Percentiles rank a stretch among this genome's conserved stretches.
phyloP scores from a whole-genome alignment of 1,140 invertebrate genomes.

The Brachionus rubens region DNA sequence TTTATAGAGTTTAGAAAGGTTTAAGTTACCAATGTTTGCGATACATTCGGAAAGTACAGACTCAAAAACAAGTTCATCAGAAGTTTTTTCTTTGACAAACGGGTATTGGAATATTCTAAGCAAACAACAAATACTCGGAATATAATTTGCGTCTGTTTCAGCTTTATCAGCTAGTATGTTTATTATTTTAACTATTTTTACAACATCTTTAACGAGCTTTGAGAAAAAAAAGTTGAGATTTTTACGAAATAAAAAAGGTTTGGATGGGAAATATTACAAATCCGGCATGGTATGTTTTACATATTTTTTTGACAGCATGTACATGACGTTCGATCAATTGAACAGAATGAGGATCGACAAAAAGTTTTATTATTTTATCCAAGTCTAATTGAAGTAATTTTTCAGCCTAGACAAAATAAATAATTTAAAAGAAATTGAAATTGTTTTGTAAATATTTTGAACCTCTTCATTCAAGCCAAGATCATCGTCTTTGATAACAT shows the following conservation, averaged over 20 bases:
- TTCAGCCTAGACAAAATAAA: background rate
- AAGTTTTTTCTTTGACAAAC: slow-evolving; percentile 59
- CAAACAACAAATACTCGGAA: slow-evolving; percentile 55
- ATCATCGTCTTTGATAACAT: slow-evolving; percentile 58
- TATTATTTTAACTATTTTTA: slow-evolving; percentile 57
- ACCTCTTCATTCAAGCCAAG: slow-evolving; percentile 53
- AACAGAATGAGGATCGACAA: slow-evolving; percentile 59
- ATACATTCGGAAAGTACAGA: slow-evolving; percentile 58
- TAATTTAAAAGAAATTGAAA: background rate
- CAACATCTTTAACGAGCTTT: slow-evolving; percentile 58
- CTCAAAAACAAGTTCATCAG: slow-evolving; percentile 58
- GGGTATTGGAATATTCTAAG: slow-evolving; percentile 55
- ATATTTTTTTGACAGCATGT: slow-evolving; percentile 55
- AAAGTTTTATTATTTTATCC: slow-evolving; percentile 57
- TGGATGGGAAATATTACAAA: too few species aligned
- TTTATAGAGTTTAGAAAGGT: background rate
- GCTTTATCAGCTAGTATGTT: slow-evolving; percentile 58
- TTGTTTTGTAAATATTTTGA: background rate
- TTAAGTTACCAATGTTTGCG: slow-evolving; percentile 55
- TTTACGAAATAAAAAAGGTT: background rate
- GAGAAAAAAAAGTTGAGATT: background rate
- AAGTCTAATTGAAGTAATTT: slow-evolving; percentile 53
- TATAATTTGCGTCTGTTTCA: slow-evolving; percentile 53
- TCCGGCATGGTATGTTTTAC: slow-evolving; percentile 55
- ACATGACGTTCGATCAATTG: slow-evolving; percentile 58